Base-by-base conservation (phyloP, 2,888 invertebrate species). In the Torymus aiolomorphi region DNA sequence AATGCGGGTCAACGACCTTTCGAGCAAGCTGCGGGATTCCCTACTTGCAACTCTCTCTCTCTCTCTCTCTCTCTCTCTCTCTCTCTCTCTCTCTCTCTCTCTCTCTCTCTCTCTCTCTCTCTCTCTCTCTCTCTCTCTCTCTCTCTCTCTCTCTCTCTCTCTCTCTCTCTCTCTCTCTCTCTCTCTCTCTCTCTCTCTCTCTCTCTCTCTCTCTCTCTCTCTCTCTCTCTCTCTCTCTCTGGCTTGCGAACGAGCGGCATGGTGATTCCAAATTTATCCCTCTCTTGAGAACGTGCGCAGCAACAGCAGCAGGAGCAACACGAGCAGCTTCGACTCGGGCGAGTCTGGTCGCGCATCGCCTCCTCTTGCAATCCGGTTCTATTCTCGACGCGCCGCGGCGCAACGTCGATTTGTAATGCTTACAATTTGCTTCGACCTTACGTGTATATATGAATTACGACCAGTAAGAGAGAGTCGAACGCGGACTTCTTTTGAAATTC, bases 181-280 rank as follows among this genome's bases (percentile, higher is more conserved):
- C n/a, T n/a, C n/a, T n/a, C n/a, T n/a, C n/a, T n/a, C n/a, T n/a
- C n/a, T n/a, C n/a, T n/a, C n/a, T n/a, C n/a, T n/a, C n/a, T n/a
- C n/a, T n/a, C n/a, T n/a, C n/a, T n/a, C n/a, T n/a, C n/a, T n/a
- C n/a, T n/a, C n/a, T n/a, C n/a, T n/a, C n/a, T n/a, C n/a, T n/a
- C n/a, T n/a, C n/a, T n/a, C n/a, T n/a, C 49, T 42, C 4, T 42
- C 42, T 42, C 42, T 42, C 42, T 42, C 42, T 8, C 42, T 66
- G 57, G 54, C 72, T 66, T 71, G 31, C 42, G 24, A 57, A 24
- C 57, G n/a, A 20, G 3, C 51, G 57, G 10, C 3, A 52, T 56
- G 18, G 74, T 69, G 66, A 80, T 80, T 84, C 82, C 83, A 85
- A 84, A 85, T 86, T 86, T 84, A 84, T 83, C 82, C 83, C 81